phyloP scores from a whole-genome alignment of 2,888 invertebrate genomes.

The Ophraella communa region DNA sequence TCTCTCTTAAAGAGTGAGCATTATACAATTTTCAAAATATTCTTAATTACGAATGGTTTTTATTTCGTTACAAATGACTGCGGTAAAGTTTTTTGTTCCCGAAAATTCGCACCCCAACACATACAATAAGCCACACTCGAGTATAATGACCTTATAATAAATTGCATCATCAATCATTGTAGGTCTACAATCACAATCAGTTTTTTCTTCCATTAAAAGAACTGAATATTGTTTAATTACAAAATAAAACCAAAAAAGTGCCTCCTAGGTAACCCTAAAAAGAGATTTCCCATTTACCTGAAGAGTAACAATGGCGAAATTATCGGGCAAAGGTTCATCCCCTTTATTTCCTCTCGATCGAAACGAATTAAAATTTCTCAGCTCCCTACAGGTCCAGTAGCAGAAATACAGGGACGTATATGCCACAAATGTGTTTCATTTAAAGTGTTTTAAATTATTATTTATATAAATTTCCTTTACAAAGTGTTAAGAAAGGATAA shows the following conservation, averaged over 20 bases:
- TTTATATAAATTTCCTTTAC: too few relatives aligned
- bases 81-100: neutral
- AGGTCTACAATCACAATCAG: neutral
- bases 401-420: conserved; percentile 37
- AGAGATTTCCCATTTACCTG: conserved; percentile 46
- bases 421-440: too few relatives aligned
- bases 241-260: conserved; percentile 50
- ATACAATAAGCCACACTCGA: conserved; percentile 13
- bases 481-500: too few relatives aligned
- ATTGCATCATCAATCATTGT: conserved; percentile 23
- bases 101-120: neutral
- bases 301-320: conserved; percentile 46
- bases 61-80: neutral
- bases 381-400: conserved; percentile 48
- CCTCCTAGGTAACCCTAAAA: conserved; percentile 45
- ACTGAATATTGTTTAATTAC: conserved; percentile 46
- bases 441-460: too few relatives aligned
- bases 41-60: neutral
- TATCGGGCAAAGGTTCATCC: conserved; percentile 48
- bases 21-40: neutral
- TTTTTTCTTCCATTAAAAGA: conserved; percentile 11
- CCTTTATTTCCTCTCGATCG: conserved; percentile 51
- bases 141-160: conserved; percentile 9
- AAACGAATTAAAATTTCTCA: conserved; percentile 52
- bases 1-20: too few relatives aligned